Evolutionary conservation across 2,888 invertebrate species (phyloP).

Genomic region (Cheiracanthium punctorium): DNA sequence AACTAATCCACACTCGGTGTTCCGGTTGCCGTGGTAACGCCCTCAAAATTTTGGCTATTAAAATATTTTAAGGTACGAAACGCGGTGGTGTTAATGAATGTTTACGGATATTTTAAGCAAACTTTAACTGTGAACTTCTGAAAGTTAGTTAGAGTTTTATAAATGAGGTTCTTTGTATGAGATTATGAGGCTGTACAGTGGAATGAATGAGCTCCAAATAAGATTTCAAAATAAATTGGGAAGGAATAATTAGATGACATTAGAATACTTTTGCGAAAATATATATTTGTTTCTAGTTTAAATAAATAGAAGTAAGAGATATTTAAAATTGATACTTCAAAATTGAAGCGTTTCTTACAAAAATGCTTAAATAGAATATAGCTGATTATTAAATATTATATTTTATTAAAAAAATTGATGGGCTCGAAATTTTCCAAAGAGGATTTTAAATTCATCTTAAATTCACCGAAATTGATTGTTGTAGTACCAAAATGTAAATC

Average conservation of each 20-base stretch:
- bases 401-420: too few relatives aligned
- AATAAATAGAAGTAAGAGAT: too few relatives aligned
- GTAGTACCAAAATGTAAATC: too few relatives aligned
- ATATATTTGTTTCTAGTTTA: too few relatives aligned
- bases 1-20: slow-evolving; percentile 10
- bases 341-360: too few relatives aligned
- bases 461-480: too few relatives aligned
- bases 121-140: background rate
- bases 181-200: background rate
- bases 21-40: slow-evolving; percentile 18
- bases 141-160: slow-evolving; percentile 6
- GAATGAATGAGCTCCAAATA: background rate
- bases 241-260: background rate
- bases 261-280: too few relatives aligned
- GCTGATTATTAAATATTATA: too few relatives aligned
- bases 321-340: too few relatives aligned
- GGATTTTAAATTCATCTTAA: too few relatives aligned
- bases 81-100: background rate
- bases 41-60: background rate
- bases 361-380: too few relatives aligned
- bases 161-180: background rate
- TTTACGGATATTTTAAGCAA: background rate
- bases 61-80: background rate
- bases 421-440: too few relatives aligned
- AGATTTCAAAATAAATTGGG: background rate